Base-by-base conservation (phyloP, 2,113 vertebrate genomes). In the Columba janthina region DNA sequence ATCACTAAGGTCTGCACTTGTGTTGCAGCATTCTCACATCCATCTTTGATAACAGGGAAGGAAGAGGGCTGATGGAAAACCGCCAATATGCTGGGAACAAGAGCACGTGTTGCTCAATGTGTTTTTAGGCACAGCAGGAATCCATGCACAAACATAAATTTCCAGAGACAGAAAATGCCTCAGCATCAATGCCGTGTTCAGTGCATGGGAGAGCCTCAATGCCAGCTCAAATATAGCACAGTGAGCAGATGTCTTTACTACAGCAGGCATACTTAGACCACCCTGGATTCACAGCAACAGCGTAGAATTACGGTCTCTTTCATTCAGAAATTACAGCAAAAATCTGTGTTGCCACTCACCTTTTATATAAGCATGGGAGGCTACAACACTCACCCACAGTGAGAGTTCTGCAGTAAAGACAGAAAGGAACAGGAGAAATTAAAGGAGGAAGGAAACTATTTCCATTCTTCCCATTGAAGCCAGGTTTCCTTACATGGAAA, bases 231-330 rank as follows among this genome's bases (percentile, higher is more conserved):
- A 94, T 92, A 87, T 92, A 96, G 84, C 89, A 76, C 64, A 94
- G 80, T 3, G 2, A 95, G 89, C 94, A 96, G 94, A 97, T 96
- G 95, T 94, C 94, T 94, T 94, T 96, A 97, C 96, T 96, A 96
- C 60, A 14, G 2, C 15, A 44, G 58, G 53, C 64, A 57, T 91
- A 75, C 69, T 86, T 61, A 85, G 78, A 76, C 67, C 36, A 73
- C 83, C 56, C n/a, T 84, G 72, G 15, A 84, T 95, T 95, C 81
- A 62, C 67, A 96, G 70, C 44, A 85, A 89, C 61, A 78, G 11
- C 75, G 73, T 17, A 64, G 64, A 84, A 77, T 90, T 71, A 40
- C 28, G 54, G n/a, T 46, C 46, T 81, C 53, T 80, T 90, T 86
- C 85, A 93, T 94, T 94, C 94, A 95, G 67, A 94, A 93, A 90